A percentile compares a stretch with the other conserved stretches of the same genome.
Evolutionary conservation across 2,113 vertebrate species (phyloP).

Genomic region (Aleadryas rufinucha): DNA sequence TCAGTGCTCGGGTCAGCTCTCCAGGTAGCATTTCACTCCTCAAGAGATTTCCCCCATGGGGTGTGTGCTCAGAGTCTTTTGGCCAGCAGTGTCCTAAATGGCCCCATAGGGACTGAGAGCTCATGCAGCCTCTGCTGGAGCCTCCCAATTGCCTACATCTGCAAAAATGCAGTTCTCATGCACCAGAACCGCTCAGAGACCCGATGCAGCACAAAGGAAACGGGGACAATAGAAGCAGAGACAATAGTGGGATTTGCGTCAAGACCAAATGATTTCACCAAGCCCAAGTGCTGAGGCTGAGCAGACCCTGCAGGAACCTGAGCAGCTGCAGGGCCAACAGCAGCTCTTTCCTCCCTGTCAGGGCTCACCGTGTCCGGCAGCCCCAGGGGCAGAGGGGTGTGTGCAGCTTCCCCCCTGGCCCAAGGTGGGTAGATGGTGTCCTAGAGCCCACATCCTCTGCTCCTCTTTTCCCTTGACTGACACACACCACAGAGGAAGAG

Average conservation of each 20-base stretch:
- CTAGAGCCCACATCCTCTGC: accelerated
- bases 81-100: background rate
- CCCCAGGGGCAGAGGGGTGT: accelerated
- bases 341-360: background rate
- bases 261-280: background rate
- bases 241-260: conserved; percentile 52
- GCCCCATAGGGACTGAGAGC: background rate
- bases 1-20: background rate
- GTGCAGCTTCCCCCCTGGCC: background rate
- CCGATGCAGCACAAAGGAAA: conserved; percentile 31
- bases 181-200: background rate
- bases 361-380: background rate
- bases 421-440: background rate
- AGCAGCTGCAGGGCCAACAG: background rate
- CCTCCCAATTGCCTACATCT: background rate
- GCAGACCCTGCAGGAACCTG: accelerated
- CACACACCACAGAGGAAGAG: background rate
- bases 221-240: background rate
- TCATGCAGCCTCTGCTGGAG: background rate
- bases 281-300: background rate
- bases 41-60: background rate
- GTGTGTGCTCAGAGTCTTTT: background rate
- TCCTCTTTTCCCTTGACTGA: background rate
- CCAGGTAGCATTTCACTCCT: background rate
- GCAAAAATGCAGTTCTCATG: background rate